Conservation (phyloP, 2,113 vertebrate species). For the Anser brachyrhynchus region DNA sequence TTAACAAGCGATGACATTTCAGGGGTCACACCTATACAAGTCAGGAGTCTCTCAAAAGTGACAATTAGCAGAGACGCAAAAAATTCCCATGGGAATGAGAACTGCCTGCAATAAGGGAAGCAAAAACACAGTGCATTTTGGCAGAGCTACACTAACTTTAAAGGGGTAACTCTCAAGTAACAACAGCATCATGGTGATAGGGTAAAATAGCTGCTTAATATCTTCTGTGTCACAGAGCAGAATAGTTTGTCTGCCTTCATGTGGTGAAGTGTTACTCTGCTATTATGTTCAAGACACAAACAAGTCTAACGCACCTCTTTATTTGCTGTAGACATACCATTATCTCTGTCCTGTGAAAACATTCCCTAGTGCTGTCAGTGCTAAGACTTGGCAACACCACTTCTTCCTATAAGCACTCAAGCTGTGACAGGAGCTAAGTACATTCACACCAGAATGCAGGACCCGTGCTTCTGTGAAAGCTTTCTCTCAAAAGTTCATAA, state of each 20-base stretch:
- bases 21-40: fast-evolving
- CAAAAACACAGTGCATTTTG: fast-evolving
- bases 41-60: background rate
- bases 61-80: background rate
- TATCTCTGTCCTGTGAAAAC: background rate
- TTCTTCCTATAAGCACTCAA: background rate
- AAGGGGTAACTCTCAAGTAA: background rate
- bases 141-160: background rate
- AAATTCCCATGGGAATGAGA: background rate
- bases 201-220: background rate
- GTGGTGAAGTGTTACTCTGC: background rate
- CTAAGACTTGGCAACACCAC: background rate
- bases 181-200: fast-evolving
- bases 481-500: background rate
- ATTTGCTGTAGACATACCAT: background rate
- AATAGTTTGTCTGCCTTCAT: background rate
- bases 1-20: background rate
- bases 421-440: background rate
- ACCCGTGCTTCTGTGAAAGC: background rate
- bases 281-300: background rate
- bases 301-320: background rate
- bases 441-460: background rate
- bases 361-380: background rate
- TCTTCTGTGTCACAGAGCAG: background rate
- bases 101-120: background rate